A percentile compares a stretch with the other conserved stretches of the same genome.
Evolutionary conservation across 30 jellyfish, hydroid and myxozoan genomes (phyloP).

Genomic region (Phacellophora camtschatica): DNA sequence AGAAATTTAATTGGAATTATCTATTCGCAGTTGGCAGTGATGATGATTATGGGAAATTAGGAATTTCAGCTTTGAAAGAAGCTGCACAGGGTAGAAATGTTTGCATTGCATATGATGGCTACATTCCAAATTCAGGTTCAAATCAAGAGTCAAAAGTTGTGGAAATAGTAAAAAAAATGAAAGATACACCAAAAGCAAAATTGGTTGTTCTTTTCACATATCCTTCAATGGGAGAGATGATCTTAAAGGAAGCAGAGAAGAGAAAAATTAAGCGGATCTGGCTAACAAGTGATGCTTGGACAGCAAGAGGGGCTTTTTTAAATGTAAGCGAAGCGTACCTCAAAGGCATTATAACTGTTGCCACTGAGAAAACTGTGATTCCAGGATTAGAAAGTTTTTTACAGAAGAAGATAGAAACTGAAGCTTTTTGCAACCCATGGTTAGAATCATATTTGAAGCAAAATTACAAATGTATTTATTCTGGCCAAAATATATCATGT

Average conservation of each 20-base stretch:
- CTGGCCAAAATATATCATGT: neutral
- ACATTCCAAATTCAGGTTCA: constrained; percentile 65
- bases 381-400: constrained; percentile 51
- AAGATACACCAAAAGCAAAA: constrained; percentile 56
- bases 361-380: constrained; percentile 44
- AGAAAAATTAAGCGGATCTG: constrained; percentile 54
- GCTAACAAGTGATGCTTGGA: constrained; percentile 97
- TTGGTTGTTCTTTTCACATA: constrained; percentile 75
- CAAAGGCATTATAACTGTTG: constrained; percentile 73
- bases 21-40: constrained; percentile 90
- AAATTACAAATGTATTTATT: constrained; percentile 25
- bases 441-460: constrained; percentile 45
- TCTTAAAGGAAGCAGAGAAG: constrained; percentile 77
- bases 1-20: constrained; percentile 79
- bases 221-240: constrained; percentile 68
- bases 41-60: constrained; percentile 91
- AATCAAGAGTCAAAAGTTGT: constrained; percentile 43
- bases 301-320: constrained; percentile 49
- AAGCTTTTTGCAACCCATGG: constrained; percentile 80
- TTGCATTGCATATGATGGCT: constrained; percentile 79
- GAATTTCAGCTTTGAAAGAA: constrained; percentile 71
- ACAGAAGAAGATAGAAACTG: constrained; percentile 10
- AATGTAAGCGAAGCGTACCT: constrained; percentile 48
- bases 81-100: constrained; percentile 61
- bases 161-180: constrained; percentile 36